These are phyloP conservation scores for Panthera uncia DNA, from an alignment of 2,113 vertebrate species.

Conservation along the genomic window DNA sequence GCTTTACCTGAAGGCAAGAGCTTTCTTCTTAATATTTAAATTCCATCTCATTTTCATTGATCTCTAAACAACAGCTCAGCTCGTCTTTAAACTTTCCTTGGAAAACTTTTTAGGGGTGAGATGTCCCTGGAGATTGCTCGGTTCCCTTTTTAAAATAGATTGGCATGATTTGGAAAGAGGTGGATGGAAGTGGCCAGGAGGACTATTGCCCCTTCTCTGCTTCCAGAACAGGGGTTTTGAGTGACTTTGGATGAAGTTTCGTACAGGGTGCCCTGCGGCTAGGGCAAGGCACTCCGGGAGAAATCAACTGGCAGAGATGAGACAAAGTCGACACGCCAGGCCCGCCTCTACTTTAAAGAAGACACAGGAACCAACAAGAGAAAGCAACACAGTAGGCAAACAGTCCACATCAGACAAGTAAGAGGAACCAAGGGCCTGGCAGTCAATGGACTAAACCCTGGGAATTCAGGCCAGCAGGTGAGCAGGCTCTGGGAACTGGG, in stretches of 20 bases:
- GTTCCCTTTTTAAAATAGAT: conserved; percentile 46
- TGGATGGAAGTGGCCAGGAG: not conserved
- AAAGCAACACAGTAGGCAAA: not conserved
- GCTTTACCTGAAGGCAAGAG: conserved; percentile 82
- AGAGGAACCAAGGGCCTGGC: not conserved
- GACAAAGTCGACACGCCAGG: not conserved
- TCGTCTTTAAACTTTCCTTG: conserved; percentile 71
- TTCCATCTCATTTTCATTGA: conserved; percentile 77
- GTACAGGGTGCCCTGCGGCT: not conserved
- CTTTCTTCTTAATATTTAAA: conserved; percentile 85
- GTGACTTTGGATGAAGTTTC: not conserved
- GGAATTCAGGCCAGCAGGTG: not conserved
- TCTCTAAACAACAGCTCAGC: conserved; percentile 77
- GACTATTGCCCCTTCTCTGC: not conserved
- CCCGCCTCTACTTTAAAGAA: not conserved
- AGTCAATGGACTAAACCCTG: not conserved
- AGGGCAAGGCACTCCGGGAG: not conserved
- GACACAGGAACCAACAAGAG: not conserved
- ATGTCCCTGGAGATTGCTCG: conserved; percentile 21
- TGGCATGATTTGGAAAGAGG: not conserved
- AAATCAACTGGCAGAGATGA: not conserved
- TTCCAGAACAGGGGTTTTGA: not conserved
- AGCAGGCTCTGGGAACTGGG: not conserved
- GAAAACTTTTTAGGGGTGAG: conserved; percentile 68
- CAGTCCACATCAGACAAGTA: not conserved